Percentiles rank a stretch among this genome's conserved stretches.
These are phyloP conservation scores for Hydropsyche betteni DNA, from an alignment of 2,888 invertebrate genomes.

Conservation along the genomic window DNA sequence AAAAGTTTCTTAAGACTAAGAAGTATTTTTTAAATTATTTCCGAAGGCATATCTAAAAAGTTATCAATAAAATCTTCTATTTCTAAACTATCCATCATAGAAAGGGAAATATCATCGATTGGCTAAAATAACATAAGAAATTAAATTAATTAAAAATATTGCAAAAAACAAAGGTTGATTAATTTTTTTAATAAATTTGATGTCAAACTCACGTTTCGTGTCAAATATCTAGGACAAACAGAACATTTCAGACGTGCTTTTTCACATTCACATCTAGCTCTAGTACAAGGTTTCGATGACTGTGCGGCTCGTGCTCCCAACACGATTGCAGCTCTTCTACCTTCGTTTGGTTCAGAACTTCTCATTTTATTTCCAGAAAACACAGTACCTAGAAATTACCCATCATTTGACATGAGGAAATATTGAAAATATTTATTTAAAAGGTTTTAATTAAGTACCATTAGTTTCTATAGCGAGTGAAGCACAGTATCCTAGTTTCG, in stretches of 20 bases:
- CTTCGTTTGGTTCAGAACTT: constrained; percentile 58
- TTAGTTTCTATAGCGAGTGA: constrained; percentile 86
- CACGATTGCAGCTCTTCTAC: constrained; percentile 61
- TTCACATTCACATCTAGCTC: constrained; percentile 63
- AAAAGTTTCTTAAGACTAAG: too few species aligned
- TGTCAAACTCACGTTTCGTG: constrained; percentile 40
- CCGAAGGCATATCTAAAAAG: constrained; percentile 46
- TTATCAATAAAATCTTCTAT: constrained; percentile 64
- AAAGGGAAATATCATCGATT: constrained; percentile 59
- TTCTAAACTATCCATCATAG: constrained; percentile 63
- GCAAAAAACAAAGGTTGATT: neutral
- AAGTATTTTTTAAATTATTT: neutral
- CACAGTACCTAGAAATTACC: constrained; percentile 58
- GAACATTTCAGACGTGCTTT: constrained; percentile 59
- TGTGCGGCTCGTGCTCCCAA: constrained; percentile 56
- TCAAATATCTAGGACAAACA: constrained; percentile 55
- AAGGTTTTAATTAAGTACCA: constrained; percentile 63
- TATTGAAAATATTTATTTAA: constrained; percentile 6
- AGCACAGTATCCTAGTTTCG: constrained; percentile 79
- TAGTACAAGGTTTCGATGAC: constrained; percentile 54
- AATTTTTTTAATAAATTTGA: neutral
- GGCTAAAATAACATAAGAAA: constrained; percentile 53
- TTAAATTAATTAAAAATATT: constrained; percentile 6
- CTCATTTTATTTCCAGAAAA: constrained; percentile 59
- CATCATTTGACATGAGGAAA: too few species aligned